Conservation (phyloP, 1,140 invertebrate genomes). For the Drosophila murphyi region DNA sequence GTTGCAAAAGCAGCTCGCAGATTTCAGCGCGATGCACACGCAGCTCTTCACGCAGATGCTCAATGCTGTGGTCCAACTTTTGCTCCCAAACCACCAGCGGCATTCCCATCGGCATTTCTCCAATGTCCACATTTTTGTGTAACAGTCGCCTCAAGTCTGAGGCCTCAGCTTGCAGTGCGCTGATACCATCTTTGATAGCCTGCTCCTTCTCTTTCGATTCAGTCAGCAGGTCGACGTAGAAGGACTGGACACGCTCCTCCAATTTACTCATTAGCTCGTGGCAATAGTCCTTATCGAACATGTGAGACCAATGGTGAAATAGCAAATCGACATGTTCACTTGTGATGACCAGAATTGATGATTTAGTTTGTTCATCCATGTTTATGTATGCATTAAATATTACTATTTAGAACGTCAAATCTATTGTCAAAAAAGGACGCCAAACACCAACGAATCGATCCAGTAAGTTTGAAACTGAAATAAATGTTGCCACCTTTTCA, state of each 20-base stretch:
- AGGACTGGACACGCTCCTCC: slow-evolving; percentile 47
- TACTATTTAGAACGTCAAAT: no score
- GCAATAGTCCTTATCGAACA: slow-evolving; percentile 62
- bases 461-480: slow-evolving; percentile 10
- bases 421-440: not conserved
- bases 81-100: slow-evolving; percentile 54
- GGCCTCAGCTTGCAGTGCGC: slow-evolving; percentile 44
- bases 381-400: not conserved
- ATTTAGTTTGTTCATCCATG: slow-evolving; percentile 13
- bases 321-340: slow-evolving; percentile 53
- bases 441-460: not conserved
- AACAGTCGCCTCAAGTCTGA: slow-evolving; percentile 46
- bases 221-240: slow-evolving; percentile 54
- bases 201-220: slow-evolving; percentile 61
- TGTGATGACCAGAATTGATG: slow-evolving; percentile 50
- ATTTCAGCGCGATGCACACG: slow-evolving; percentile 54
- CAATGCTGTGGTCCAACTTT: slow-evolving; percentile 56
- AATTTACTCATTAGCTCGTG: slow-evolving; percentile 53
- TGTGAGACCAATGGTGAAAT: slow-evolving; percentile 55
- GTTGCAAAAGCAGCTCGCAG: slow-evolving; percentile 59
- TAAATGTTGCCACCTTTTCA: not conserved
- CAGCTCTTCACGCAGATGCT: slow-evolving; percentile 55
- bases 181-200: slow-evolving; percentile 47
- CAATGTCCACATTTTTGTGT: slow-evolving; percentile 18
- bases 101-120: slow-evolving; percentile 35